Conservation (phyloP, 2,797 vertebrate genomes). For the Aselliscus stoliczkanus region DNA sequence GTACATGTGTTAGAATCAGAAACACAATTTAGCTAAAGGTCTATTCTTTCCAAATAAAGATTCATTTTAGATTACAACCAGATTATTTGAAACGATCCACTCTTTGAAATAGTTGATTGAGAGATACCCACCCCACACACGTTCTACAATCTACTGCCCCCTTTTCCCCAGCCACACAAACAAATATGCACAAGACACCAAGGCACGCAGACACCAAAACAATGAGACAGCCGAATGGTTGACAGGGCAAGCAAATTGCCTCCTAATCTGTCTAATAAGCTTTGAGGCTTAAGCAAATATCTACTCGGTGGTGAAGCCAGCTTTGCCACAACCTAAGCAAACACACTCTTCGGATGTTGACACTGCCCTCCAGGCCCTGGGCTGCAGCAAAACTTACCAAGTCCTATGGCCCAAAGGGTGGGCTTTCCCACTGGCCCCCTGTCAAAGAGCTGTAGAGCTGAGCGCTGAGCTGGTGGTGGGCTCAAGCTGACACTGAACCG, state of each 20-base stretch:
- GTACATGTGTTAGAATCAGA: background rate
- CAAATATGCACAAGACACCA: background rate
- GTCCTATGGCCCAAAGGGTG: background rate
- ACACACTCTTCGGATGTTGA: constrained; percentile 13
- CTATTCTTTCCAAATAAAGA: background rate
- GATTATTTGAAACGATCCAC: background rate
- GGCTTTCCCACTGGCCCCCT: background rate
- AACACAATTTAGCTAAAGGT: background rate
- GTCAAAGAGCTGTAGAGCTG: background rate
- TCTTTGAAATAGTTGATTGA: background rate
- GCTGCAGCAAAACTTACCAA: constrained; percentile 31
- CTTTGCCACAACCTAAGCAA: constrained; percentile 43
- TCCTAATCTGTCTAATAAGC: constrained; percentile 55
- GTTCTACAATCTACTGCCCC: fast-evolving
- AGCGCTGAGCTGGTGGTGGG: background rate
- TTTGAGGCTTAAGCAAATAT: constrained; percentile 61
- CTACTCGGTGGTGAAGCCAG: constrained; percentile 19
- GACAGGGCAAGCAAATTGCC: constrained; percentile 48
- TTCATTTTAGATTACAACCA: background rate
- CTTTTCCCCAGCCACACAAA: background rate
- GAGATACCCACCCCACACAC: background rate
- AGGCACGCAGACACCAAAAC: background rate
- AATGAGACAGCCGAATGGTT: background rate
- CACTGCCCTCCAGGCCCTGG: background rate
- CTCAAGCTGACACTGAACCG: background rate